Evolutionary conservation across 35 echinoderm and acorn worm genomes (phyloP).

Genomic region (Chiridota heheva): DNA sequence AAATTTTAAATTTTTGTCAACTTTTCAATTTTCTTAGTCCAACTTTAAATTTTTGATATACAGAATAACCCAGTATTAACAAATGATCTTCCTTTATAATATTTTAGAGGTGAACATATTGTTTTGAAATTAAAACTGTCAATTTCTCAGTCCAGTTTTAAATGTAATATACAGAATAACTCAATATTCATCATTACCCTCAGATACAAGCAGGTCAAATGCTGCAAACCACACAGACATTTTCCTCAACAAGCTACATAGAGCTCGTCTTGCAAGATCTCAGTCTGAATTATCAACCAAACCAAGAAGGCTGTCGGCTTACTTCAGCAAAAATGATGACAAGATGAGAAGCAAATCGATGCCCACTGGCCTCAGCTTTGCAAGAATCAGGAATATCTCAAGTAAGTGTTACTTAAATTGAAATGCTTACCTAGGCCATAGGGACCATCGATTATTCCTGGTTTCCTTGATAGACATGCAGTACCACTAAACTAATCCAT

Average conservation of each 20-base stretch:
- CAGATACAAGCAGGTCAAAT: constrained; percentile 76
- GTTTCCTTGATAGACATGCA: neutral
- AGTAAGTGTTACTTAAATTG: no score
- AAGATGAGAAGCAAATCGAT: constrained; percentile 74
- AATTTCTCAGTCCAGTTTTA: no score
- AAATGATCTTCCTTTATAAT: no score
- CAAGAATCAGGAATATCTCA: constrained; percentile 44
- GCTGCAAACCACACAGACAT: constrained; percentile 69
- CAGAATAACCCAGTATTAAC: no score
- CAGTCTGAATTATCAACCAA: constrained; percentile 75
- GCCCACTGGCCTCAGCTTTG: constrained; percentile 64
- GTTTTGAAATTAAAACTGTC: no score
- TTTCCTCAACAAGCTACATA: constrained; percentile 78
- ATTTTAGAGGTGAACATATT: no score
- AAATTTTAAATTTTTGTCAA: no score
- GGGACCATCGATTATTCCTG: neutral
- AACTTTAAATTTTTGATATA: no score
- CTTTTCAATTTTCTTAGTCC: no score
- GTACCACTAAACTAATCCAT: neutral
- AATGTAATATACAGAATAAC: no score
- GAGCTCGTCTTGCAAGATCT: constrained; percentile 76
- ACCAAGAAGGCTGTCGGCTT: constrained; percentile 69
- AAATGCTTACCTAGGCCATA: neutral
- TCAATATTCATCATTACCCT: no score
- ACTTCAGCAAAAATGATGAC: constrained; percentile 55